Percentiles rank a stretch among this genome's conserved stretches.
Conservation (phyloP, 2,113 vertebrate species). For the Peucedramus taeniatus region DNA sequence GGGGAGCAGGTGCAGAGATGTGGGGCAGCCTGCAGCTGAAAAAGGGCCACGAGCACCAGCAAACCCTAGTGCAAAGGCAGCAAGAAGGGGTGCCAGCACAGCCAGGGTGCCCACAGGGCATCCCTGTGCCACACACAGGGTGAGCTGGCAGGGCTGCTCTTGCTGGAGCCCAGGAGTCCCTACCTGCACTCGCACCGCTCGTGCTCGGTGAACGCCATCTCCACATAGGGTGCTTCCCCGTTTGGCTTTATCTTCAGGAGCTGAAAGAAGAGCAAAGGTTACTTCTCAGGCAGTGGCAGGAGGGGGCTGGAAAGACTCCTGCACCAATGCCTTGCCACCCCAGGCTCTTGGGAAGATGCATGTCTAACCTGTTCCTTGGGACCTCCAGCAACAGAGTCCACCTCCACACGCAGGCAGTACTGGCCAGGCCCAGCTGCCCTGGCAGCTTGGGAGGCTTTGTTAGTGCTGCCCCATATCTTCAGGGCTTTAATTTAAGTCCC, state of each 20-base stretch:
- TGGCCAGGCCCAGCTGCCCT: background rate
- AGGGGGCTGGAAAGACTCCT: slow-evolving; percentile 7
- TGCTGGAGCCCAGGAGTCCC: background rate
- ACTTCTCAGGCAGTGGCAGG: background rate
- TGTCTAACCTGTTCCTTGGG: slow-evolving; percentile 4
- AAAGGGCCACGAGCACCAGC: accelerated
- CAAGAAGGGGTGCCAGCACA: background rate
- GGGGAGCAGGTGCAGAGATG: background rate
- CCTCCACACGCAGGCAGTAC: background rate
- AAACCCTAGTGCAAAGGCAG: background rate
- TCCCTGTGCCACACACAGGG: background rate
- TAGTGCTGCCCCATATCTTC: accelerated
- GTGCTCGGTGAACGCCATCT: slow-evolving; percentile 70
- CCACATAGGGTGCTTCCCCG: slow-evolving; percentile 48
- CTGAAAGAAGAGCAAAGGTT: slow-evolving; percentile 60
- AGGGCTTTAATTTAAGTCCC: background rate
- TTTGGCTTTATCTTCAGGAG: slow-evolving; percentile 71
- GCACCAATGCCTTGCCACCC: background rate
- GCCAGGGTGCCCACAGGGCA: background rate
- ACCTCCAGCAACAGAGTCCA: background rate
- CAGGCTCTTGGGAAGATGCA: background rate
- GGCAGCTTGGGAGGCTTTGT: background rate
- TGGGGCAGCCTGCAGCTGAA: background rate
- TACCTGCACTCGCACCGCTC: slow-evolving; percentile 75
- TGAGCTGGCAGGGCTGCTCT: background rate